Evolutionary conservation across 2,888 invertebrate species (phyloP).

Genomic region (Volucella bombylans): DNA sequence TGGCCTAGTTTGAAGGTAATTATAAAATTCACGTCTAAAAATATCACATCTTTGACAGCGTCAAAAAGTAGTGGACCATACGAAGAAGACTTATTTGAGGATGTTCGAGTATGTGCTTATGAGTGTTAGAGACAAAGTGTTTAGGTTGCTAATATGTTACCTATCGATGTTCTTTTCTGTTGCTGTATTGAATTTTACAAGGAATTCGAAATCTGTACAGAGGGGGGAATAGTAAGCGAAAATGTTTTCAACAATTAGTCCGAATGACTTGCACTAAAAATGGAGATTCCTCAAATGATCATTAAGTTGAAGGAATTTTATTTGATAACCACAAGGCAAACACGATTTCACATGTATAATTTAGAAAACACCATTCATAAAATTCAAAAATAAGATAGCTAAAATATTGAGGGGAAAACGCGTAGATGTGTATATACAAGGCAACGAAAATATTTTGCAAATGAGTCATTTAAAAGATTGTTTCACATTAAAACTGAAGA

Average conservation of each 20-base stretch:
- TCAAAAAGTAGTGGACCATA: conserved; percentile 17
- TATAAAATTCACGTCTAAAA: conserved; percentile 66
- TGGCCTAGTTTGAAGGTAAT: conserved; percentile 67
- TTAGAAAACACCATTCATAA: too few relatives aligned
- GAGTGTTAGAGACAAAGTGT: conserved; percentile 21
- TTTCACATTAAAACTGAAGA: too few relatives aligned
- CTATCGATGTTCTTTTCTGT: neutral
- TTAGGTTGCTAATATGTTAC: conserved; percentile 11
- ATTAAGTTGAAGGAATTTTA: neutral
- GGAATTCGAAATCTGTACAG: conserved; percentile 3
- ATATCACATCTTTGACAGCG: conserved; percentile 60
- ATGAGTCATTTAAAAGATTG: too few relatives aligned
- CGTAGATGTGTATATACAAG: too few relatives aligned
- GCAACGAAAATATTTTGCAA: too few relatives aligned
- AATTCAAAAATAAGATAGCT: too few relatives aligned
- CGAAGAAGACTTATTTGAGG: too few relatives aligned
- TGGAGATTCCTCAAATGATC: neutral
- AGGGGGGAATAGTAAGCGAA: neutral
- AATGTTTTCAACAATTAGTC: conserved; percentile 11
- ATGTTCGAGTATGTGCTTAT: conserved; percentile 3
- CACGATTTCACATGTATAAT: too few relatives aligned
- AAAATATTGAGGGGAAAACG: too few relatives aligned
- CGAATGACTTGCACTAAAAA: neutral
- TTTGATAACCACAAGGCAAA: neutral
- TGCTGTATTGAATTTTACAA: conserved; percentile 1